phyloP scores from a whole-genome alignment of 2,888 invertebrate species.

The Perdita meconis region DNA sequence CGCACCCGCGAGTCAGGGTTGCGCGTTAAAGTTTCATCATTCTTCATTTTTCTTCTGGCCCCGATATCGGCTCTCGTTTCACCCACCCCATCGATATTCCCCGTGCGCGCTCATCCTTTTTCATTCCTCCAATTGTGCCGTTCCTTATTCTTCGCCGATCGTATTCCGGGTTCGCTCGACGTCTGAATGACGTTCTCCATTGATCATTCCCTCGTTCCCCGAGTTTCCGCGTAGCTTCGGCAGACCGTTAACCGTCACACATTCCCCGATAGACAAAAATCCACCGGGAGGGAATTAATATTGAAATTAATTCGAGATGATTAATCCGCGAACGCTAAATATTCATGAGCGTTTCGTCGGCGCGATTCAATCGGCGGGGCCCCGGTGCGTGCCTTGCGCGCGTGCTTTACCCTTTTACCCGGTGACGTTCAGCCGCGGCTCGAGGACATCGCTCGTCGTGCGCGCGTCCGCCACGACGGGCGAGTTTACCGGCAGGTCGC shows the following conservation, averaged over 20 bases:
- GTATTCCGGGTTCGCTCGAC: conserved; percentile 46
- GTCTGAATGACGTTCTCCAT: conserved; percentile 48
- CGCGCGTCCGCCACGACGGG: background rate
- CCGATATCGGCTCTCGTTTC: conserved; percentile 13
- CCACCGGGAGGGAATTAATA: background rate
- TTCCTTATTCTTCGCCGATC: conserved; percentile 27
- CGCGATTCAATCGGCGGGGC: background rate
- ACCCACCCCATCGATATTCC: conserved; percentile 21
- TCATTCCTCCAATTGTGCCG: conserved; percentile 33
- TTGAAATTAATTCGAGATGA: conserved; percentile 3
- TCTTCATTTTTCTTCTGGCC: conserved; percentile 28
- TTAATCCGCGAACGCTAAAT: conserved; percentile 14
- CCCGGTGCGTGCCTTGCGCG: no score
- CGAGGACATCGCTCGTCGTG: background rate
- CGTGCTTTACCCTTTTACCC: conserved; percentile 10
- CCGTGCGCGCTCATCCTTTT: conserved; percentile 20
- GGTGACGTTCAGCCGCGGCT: conserved; percentile 3
- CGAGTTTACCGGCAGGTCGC: conserved; percentile 28
- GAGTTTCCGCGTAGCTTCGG: conserved; percentile 38
- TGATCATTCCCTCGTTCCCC: conserved; percentile 41
- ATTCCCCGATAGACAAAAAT: conserved; percentile 38
- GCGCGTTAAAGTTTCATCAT: conserved; percentile 3
- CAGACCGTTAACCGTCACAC: conserved; percentile 50
- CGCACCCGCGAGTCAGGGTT: background rate
- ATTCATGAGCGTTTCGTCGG: conserved; percentile 2